A percentile compares a stretch with the other conserved stretches of the same genome.
Evolutionary conservation across 2,113 vertebrate species (phyloP).

Genomic region (Syrmaticus mikado): DNA sequence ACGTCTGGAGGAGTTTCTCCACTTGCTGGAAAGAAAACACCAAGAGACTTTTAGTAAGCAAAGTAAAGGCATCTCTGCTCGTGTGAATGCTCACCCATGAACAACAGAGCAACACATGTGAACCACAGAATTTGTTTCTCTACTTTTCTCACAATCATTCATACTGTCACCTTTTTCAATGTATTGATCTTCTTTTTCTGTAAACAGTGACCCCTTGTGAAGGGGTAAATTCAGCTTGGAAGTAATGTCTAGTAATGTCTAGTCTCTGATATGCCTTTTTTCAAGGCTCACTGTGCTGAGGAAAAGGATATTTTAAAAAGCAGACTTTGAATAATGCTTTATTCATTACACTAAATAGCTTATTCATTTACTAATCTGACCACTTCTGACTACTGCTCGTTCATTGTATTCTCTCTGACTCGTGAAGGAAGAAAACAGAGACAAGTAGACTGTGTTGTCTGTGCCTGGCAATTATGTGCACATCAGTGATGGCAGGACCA

Average conservation of each 20-base stretch:
- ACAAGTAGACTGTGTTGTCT: neutral
- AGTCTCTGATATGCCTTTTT: neutral
- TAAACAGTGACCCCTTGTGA: neutral
- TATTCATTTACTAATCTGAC: neutral
- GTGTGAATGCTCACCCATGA: neutral
- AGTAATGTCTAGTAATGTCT: neutral
- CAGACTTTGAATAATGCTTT: neutral
- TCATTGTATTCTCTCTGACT: neutral
- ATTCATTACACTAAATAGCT: neutral
- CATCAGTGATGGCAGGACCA: neutral
- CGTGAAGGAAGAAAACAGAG: neutral
- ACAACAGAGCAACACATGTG: neutral
- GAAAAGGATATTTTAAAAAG: neutral
- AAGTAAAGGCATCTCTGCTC: neutral
- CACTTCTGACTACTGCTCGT: neutral
- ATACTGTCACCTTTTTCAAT: neutral
- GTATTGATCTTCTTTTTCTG: neutral
- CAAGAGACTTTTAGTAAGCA: neutral
- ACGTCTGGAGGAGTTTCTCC: neutral
- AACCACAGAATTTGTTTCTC: neutral
- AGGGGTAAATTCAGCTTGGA: neutral
- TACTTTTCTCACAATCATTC: neutral
- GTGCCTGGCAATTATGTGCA: neutral
- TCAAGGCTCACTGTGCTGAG: neutral
- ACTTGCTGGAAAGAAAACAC: neutral